Base-by-base conservation (phyloP, 2,113 vertebrate genomes). In the Channa maculata region DNA sequence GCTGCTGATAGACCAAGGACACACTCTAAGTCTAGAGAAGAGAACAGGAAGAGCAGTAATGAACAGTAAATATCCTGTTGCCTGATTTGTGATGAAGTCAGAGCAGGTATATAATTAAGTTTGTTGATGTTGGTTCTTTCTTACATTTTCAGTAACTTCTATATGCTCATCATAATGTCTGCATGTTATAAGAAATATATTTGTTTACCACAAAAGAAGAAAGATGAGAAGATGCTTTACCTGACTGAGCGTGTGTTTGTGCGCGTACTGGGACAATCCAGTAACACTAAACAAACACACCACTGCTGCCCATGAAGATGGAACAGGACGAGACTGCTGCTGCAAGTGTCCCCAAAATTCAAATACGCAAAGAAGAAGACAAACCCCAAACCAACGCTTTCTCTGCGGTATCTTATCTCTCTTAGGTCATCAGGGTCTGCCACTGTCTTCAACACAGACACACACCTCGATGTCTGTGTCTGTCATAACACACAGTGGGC, bases 401-500 rank as follows among this genome's bases (percentile, higher is more conserved):
- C n/a, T 54, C 68, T 60, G 51, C 68, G 55, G 57, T 75, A 43
- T 51, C n/a, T 33, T 33, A 46, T 46, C 43, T 33, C 36, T 57
- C 60, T 45, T 37, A 43, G 46, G 48, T 51, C 33, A 53, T 82
- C 38, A 51, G 52, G 61, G 55, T 78, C 61, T 75, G 43, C 80
- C 60, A n/a, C 45, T 71, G 53, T 62, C 33, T 41, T 55, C 14
- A 4, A 62, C 33, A 7, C 48, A 53, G 69, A 59, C 78, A 66
- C 43, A 24, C 24, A 24, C 24, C 24, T 24, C 38, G 24, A 24
- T 10, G 48, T 67, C 72, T 66, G 14, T 65, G 10, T 15, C 71
- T 83, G 77, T 83, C 78, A 85, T 54, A 68, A 77, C 75, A 85
- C 70, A 85, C 63, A 80, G 64, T 64, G 59, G 46, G 60, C 70